Evolutionary conservation across 1,140 invertebrate genomes (phyloP).

Genomic region (Choristoneura fumiferana): DNA sequence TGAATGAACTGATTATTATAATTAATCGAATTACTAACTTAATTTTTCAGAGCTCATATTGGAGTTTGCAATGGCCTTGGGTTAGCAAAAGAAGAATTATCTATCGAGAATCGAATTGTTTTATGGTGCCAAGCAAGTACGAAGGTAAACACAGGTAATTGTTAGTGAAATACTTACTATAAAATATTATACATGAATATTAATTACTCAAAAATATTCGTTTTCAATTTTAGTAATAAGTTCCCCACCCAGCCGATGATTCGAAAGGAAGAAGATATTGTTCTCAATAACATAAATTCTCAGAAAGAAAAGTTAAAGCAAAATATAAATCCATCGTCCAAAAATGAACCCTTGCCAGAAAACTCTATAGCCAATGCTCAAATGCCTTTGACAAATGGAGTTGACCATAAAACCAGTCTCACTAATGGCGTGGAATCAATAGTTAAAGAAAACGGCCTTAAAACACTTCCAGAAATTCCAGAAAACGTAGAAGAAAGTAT

Average conservation of each 20-base stretch:
- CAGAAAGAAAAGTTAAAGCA: background rate
- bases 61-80: slow-evolving; percentile 62
- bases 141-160: slow-evolving; percentile 51
- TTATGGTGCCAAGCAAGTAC: slow-evolving; percentile 57
- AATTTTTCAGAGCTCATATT: slow-evolving; percentile 52
- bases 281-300: background rate
- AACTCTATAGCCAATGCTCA: background rate
- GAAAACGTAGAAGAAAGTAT: background rate
- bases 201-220: slow-evolving; percentile 6
- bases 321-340: background rate
- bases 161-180: background rate
- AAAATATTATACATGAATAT: slow-evolving; percentile 1
- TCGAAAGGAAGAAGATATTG: slow-evolving; percentile 15
- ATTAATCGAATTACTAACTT: too few relatives aligned
- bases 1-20: too few relatives aligned
- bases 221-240: slow-evolving; percentile 20
- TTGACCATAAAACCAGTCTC: background rate
- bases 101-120: slow-evolving; percentile 59
- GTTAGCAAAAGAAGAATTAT: slow-evolving; percentile 45
- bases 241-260: slow-evolving; percentile 7
- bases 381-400: background rate
- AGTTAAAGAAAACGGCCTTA: background rate
- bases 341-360: background rate
- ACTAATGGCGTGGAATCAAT: background rate
- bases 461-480: background rate